Conservation (phyloP, 2,113 vertebrate genomes). For the Hepsetus odoe region DNA sequence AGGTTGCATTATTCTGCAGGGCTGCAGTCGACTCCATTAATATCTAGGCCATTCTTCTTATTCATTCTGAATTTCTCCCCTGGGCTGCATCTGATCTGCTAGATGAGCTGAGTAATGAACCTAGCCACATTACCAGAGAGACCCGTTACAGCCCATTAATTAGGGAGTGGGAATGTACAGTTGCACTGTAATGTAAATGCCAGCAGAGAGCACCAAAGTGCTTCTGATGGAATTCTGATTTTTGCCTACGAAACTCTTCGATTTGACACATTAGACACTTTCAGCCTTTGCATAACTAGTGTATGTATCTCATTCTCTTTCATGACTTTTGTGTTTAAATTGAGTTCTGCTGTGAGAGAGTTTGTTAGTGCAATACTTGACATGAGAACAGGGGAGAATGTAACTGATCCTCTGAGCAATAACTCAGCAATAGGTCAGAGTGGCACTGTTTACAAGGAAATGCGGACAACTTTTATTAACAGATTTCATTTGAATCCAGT, state of each 20-base stretch:
- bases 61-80: not conserved
- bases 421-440: not conserved
- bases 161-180: not conserved
- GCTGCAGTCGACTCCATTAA: not conserved
- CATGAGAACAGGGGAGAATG: not conserved
- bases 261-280: not conserved
- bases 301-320: too few species aligned
- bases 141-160: not conserved
- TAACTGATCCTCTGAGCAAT: not conserved
- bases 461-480: not conserved
- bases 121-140: not conserved
- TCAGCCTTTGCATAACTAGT: not conserved
- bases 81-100: not conserved
- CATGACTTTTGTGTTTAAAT: constrained; percentile 2
- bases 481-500: not conserved
- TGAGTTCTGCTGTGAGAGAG: not conserved
- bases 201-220: constrained; percentile 32
- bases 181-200: not conserved
- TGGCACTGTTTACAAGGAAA: constrained; percentile 36
- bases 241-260: not conserved
- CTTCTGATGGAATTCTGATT: not conserved
- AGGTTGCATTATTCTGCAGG: not conserved
- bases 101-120: not conserved
- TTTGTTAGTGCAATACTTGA: not conserved
- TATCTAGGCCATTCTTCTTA: not conserved